A percentile compares a stretch with the other conserved stretches of the same genome.
Evolutionary conservation across 1,140 invertebrate genomes (phyloP).

Genomic region (Antheraea pernyi): DNA sequence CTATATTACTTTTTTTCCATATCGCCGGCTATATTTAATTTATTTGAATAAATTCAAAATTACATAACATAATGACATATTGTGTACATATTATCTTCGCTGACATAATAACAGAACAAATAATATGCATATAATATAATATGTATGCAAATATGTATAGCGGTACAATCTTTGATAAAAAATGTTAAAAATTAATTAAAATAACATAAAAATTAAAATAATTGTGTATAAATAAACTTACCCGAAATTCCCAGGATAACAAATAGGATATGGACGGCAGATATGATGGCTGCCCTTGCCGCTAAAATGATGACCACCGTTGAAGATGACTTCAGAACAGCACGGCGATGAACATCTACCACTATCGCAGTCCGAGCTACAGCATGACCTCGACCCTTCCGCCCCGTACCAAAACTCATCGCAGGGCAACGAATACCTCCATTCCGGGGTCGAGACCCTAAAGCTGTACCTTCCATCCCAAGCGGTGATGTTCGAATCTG

Average conservation of each 20-base stretch:
- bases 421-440: constrained; percentile 51
- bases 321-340: constrained; percentile 76
- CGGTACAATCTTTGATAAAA: too few species aligned
- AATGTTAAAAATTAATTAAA: too few species aligned
- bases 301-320: constrained; percentile 71
- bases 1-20: too few species aligned
- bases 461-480: constrained; percentile 53
- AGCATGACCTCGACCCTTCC: constrained; percentile 52
- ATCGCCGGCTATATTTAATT: too few species aligned
- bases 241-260: constrained; percentile 68
- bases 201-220: neutral
- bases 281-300: constrained; percentile 49
- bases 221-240: constrained; percentile 35
- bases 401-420: constrained; percentile 51
- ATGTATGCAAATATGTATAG: too few species aligned
- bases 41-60: too few species aligned
- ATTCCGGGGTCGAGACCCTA: constrained; percentile 48
- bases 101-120: too few species aligned
- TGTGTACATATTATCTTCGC: too few species aligned
- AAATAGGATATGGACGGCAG: constrained; percentile 44
- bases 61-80: too few species aligned
- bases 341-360: constrained; percentile 71
- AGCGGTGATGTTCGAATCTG: constrained; percentile 45
- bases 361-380: constrained; percentile 60
- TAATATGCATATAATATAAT: too few species aligned